phyloP scores from a whole-genome alignment of 2,113 vertebrate species.

The Erythrolamprus reginae region DNA sequence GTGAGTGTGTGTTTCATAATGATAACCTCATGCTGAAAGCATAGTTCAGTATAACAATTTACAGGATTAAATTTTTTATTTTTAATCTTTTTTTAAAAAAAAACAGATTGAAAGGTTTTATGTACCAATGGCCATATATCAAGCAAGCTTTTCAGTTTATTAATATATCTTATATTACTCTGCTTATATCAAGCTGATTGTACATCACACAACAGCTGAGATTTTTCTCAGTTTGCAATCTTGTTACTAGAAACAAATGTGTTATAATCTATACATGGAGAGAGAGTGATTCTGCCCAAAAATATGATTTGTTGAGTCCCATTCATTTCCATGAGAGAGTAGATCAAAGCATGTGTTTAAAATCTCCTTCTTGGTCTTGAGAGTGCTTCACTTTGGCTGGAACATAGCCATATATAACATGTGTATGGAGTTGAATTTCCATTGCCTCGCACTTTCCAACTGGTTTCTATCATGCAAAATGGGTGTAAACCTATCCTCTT shows the following conservation, averaged over 20 bases:
- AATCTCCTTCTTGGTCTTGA: not conserved
- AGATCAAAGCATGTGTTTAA: constrained; percentile 3
- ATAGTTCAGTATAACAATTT: constrained; percentile 7
- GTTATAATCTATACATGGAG: constrained; percentile 3
- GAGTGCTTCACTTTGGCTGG: constrained; percentile 11
- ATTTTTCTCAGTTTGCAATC: not conserved
- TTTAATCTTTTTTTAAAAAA: constrained; percentile 15
- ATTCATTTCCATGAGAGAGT: not conserved
- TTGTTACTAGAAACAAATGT: not conserved
- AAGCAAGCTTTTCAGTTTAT: not conserved
- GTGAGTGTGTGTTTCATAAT: constrained; percentile 1
- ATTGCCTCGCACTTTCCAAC: constrained; percentile 43
- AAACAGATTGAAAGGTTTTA: not conserved
- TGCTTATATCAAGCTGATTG: not conserved
- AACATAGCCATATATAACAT: constrained; percentile 53
- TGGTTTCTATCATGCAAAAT: constrained; percentile 37
- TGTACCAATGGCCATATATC: not conserved
- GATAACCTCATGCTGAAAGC: not conserved
- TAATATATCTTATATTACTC: not conserved
- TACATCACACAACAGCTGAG: constrained; percentile 5
- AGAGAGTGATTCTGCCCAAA: not conserved
- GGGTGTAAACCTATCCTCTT: constrained; percentile 18
- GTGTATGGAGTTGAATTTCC: constrained; percentile 57
- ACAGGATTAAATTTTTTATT: not conserved
- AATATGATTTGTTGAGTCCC: not conserved